Evolutionary conservation across 2,113 vertebrate genomes (phyloP).

Genomic region (Mesocricetus auratus): DNA sequence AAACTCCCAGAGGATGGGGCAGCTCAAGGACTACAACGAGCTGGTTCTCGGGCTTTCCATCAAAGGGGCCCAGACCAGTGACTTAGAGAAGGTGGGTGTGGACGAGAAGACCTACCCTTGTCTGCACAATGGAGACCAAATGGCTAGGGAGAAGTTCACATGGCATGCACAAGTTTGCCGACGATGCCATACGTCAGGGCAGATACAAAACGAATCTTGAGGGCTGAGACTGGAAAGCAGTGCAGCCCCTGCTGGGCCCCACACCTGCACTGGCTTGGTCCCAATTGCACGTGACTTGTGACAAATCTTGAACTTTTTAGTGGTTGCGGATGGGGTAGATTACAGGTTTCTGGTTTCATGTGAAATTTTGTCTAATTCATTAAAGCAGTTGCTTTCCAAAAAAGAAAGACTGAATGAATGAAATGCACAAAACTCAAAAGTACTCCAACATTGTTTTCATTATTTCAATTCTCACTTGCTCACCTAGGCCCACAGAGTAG

Average conservation of each 20-base stretch:
- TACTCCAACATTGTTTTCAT: neutral
- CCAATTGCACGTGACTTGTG: rapidly evolving
- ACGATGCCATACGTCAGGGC: constrained; percentile 93
- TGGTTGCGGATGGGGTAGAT: constrained; percentile 53
- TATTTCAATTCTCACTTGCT: neutral
- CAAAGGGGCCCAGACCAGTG: constrained; percentile 90
- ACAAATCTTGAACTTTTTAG: constrained; percentile 51
- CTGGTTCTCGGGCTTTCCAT: constrained; percentile 86
- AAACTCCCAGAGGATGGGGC: constrained; percentile 94
- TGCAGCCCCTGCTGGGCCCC: rapidly evolving
- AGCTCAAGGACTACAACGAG: constrained; percentile 90
- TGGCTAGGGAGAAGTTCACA: constrained; percentile 98
- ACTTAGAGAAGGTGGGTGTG: constrained; percentile 92
- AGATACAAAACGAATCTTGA: constrained; percentile 92
- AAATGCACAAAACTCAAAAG: neutral
- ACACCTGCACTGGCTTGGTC: rapidly evolving
- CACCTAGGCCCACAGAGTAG: neutral
- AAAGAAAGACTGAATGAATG: neutral
- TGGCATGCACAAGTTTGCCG: constrained; percentile 96
- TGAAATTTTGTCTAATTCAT: constrained; percentile 76
- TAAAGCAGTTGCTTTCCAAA: constrained; percentile 66
- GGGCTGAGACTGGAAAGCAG: constrained; percentile 91
- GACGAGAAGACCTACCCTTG: constrained; percentile 95
- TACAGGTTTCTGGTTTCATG: constrained; percentile 59
- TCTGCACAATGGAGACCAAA: constrained; percentile 96